Evolutionary conservation across 2,888 invertebrate species (phyloP).

Genomic region (Amiota minor): DNA sequence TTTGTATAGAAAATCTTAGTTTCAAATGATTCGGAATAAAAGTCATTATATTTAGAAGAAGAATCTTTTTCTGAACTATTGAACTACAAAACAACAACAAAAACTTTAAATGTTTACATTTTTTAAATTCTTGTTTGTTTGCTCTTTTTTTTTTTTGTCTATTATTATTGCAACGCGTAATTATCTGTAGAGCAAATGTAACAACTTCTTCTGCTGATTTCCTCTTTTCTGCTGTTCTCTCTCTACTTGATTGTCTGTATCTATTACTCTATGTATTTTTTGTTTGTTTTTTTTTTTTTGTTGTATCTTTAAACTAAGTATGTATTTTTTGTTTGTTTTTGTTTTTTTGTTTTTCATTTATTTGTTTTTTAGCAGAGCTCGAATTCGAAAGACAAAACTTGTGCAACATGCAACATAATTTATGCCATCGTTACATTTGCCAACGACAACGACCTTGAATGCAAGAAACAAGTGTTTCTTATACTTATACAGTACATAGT

Average conservation of each 20-base stretch:
- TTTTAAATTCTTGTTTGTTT: constrained; percentile 28
- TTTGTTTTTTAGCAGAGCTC: constrained; percentile 6
- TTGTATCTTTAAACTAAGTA: not conserved
- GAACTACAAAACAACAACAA: constrained; percentile 2
- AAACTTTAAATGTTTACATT: constrained; percentile 32
- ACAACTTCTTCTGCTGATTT: constrained; percentile 17
- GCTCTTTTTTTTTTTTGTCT: constrained; percentile 32
- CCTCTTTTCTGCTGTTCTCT: constrained; percentile 26
- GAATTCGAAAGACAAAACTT: constrained; percentile 17
- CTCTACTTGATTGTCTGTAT: constrained; percentile 6
- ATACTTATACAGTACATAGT: constrained; percentile 42
- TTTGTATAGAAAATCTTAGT: constrained; percentile 4
- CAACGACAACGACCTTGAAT: constrained; percentile 62
- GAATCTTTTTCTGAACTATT: not conserved
- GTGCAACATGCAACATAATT: constrained; percentile 55
- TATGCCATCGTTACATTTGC: constrained; percentile 63
- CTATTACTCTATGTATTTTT: constrained; percentile 34
- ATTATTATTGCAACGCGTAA: constrained; percentile 47
- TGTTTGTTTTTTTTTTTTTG: constrained; percentile 31
- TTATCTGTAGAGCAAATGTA: constrained; percentile 37
- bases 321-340: constrained; percentile 1
- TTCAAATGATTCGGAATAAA: constrained; percentile 2
- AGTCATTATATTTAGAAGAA: not conserved
- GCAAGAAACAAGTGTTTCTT: constrained; percentile 5
- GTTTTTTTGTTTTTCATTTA: not conserved